phyloP scores from a whole-genome alignment of 2,113 vertebrate genomes.

The Gymnocephalus cernua region DNA sequence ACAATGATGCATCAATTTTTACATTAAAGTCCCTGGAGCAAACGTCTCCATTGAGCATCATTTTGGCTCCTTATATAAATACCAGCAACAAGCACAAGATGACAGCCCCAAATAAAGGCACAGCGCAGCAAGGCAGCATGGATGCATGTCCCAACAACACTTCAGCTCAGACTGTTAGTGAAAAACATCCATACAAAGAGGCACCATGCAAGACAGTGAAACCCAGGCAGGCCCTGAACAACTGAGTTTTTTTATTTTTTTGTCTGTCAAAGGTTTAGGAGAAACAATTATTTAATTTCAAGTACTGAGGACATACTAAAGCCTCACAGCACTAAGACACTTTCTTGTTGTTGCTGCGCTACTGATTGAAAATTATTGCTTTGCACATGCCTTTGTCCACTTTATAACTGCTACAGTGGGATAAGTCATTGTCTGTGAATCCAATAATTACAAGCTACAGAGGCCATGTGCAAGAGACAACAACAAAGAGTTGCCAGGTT shows the following conservation, averaged over 20 bases:
- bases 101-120: conserved; percentile 51
- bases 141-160: conserved; percentile 7
- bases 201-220: neutral
- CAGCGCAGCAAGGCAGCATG: neutral
- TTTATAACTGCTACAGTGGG: neutral
- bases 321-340: neutral
- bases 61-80: conserved; percentile 44
- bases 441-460: conserved; percentile 5
- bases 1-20: conserved; percentile 21
- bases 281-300: neutral
- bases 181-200: conserved; percentile 4
- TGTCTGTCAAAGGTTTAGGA: neutral
- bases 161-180: conserved; percentile 11
- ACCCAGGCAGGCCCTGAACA: too few species aligned
- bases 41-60: conserved; percentile 27
- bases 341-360: neutral
- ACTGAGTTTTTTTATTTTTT: neutral
- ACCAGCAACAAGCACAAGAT: conserved; percentile 19
- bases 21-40: neutral
- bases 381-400: neutral
- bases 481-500: neutral
- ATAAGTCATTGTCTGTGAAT: conserved; percentile 21
- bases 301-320: neutral
- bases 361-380: neutral
- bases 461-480: neutral